phyloP scores from a whole-genome alignment of 2,888 invertebrate genomes.

The Tuta absoluta region DNA sequence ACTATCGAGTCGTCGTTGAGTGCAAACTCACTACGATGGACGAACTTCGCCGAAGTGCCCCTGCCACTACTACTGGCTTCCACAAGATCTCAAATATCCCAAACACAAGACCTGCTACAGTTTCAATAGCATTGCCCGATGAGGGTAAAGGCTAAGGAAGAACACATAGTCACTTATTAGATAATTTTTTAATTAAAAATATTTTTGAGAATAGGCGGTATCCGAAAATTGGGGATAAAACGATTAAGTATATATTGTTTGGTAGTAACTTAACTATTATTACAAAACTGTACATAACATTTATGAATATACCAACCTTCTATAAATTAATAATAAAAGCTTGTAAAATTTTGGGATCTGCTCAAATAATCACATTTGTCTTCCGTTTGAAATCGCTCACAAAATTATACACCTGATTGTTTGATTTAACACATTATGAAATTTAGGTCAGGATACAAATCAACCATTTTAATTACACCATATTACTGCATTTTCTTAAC shows the following conservation, averaged over 20 bases:
- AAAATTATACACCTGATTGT: slow-evolving; percentile 34
- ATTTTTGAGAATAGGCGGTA: slow-evolving; percentile 42
- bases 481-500: not conserved
- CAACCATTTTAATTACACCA: not conserved
- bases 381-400: slow-evolving; percentile 60
- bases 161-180: slow-evolving; percentile 38
- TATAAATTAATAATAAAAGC: slow-evolving; percentile 33
- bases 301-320: slow-evolving; percentile 10
- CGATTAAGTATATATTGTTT: slow-evolving; percentile 27
- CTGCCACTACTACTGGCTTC: slow-evolving; percentile 46
- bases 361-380: slow-evolving; percentile 66
- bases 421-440: not conserved
- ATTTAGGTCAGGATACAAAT: slow-evolving; percentile 5
- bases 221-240: slow-evolving; percentile 41
- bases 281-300: not conserved
- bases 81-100: slow-evolving; percentile 50
- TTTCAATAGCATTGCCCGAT: slow-evolving; percentile 81
- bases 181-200: slow-evolving; percentile 47
- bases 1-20: slow-evolving; percentile 74
- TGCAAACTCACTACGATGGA: slow-evolving; percentile 75
- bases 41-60: slow-evolving; percentile 58
- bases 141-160: slow-evolving; percentile 77
- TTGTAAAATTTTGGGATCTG: slow-evolving; percentile 43
- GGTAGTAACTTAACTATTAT: not conserved
- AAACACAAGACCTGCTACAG: slow-evolving; percentile 69